Evolutionary conservation across 1,140 invertebrate species (phyloP), one percentile per base, ranked within the genome.

Genomic region (Cardiocondyla obscurior): DNA sequence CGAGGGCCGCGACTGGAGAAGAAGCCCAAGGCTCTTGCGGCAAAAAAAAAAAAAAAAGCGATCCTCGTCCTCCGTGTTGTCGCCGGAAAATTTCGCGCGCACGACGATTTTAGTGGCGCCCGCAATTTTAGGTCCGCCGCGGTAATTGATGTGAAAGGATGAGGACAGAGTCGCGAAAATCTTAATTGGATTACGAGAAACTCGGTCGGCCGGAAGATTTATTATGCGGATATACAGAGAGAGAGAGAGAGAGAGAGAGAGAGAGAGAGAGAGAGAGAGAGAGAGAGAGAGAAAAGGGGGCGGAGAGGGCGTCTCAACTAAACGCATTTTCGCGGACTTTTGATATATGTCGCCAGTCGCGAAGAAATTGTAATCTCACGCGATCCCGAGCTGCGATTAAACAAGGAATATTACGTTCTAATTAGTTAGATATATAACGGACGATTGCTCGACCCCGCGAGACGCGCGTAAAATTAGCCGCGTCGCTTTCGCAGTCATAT

Each of bases 151-250:
- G 58, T 55, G 73, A 53, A 76, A 76, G 58, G 57, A 76, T 60
- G 81, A 83, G 39, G 39, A 65, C 58, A 60, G 46, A 58, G 46
- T 69, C 51, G 81, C 62, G 73, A 83, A 79, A 83, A 83, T 64
- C 72, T 77, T 77, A 77, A 77, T 77, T 79, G 58, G 73, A 83
- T 83, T 77, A 83, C 60, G 60, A 79, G 70, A 83, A 83, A 83
- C 51, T 65, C 73, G 49, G 58, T 58, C 53, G 55, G 30, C 42
- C 57, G 30, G 55, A 65, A 62, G 72, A 81, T 81, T 81, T 81
- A 72, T 81, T 60, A 58, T 58, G 19, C 64, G 39, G n/a, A 44
- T 72, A 22, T 57, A 72, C 22, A 25, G 16, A 22, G 39, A 44
- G 46, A 8, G 44, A 30, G 6, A 22, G 5, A 19, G 8, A 19